Conservation (phyloP, 2,113 vertebrate genomes). For the Platysternon megacephalum region DNA sequence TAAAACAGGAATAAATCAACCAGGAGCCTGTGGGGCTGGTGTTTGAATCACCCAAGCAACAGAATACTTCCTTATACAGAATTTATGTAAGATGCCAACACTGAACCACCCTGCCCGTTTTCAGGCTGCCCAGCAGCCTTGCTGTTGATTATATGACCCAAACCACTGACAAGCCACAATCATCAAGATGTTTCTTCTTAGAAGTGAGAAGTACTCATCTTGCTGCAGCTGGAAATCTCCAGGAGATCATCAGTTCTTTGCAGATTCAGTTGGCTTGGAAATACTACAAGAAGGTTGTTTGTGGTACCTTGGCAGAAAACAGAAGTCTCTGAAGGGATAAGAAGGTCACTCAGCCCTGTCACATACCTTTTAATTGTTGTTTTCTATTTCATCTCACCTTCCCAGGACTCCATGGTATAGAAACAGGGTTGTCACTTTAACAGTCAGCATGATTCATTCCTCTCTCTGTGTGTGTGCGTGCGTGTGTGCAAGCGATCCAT, state of each 20-base stretch:
- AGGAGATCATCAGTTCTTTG: not conserved
- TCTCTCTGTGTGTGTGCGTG: not conserved
- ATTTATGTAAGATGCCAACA: not conserved
- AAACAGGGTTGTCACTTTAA: not conserved
- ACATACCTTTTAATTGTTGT: rapidly evolving
- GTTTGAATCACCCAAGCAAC: not conserved
- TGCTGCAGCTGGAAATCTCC: not conserved
- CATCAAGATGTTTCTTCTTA: not conserved
- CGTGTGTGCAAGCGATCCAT: not conserved
- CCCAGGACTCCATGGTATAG: not conserved
- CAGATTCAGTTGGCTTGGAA: not conserved
- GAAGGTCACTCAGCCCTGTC: not conserved
- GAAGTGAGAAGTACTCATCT: too few species aligned
- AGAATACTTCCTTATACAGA: too few species aligned
- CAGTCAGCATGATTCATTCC: rapidly evolving
- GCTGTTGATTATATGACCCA: not conserved
- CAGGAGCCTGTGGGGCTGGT: not conserved
- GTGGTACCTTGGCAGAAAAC: not conserved
- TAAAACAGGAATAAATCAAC: not conserved
- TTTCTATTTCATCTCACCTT: not conserved
- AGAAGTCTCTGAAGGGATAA: not conserved
- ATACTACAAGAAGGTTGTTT: not conserved
- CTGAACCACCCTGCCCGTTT: too few species aligned
- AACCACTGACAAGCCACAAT: not conserved
- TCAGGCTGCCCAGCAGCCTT: not conserved